Evolutionary conservation across 2,888 invertebrate species (phyloP).

Genomic region (Pterostichus niger): DNA sequence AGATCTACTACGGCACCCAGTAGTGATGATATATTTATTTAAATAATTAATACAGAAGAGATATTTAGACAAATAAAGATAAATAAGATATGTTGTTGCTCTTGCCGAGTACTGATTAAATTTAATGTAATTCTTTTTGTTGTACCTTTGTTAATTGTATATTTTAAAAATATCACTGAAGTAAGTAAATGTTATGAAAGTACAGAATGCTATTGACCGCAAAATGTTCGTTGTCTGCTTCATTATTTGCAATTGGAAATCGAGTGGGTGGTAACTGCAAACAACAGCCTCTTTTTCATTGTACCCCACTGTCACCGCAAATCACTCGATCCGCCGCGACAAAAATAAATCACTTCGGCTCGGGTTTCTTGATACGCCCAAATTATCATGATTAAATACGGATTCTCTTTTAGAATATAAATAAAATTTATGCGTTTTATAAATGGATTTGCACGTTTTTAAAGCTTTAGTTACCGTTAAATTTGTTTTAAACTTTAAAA

Average conservation of each 20-base stretch:
- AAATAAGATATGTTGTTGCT: no score
- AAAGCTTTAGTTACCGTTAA: conserved; percentile 7
- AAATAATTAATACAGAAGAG: no score
- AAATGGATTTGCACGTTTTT: conserved; percentile 31
- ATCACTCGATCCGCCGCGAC: conserved; percentile 20
- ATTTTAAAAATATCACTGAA: no score
- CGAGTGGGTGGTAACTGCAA: conserved; percentile 1
- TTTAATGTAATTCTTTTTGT: no score
- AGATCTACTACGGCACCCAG: no score
- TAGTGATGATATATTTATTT: no score
- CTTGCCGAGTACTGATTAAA: no score
- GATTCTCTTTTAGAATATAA: conserved; percentile 37
- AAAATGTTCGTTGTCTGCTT: conserved; percentile 2
- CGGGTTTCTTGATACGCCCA: conserved; percentile 36
- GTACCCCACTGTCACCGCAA: background rate
- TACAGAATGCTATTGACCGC: conserved; percentile 7
- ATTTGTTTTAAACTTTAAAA: conserved; percentile 36
- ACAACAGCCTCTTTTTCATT: conserved; percentile 6
- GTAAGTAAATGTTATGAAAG: background rate
- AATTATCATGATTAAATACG: conserved; percentile 38
- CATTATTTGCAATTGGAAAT: conserved; percentile 43
- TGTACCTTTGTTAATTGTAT: no score
- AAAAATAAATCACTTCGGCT: conserved; percentile 43
- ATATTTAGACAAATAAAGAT: no score
- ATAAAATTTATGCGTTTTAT: conserved; percentile 20